Evolutionary conservation across 2,888 invertebrate species (phyloP), one percentile per base, ranked within the genome.

Genomic region (Agrotis ipsilon): DNA sequence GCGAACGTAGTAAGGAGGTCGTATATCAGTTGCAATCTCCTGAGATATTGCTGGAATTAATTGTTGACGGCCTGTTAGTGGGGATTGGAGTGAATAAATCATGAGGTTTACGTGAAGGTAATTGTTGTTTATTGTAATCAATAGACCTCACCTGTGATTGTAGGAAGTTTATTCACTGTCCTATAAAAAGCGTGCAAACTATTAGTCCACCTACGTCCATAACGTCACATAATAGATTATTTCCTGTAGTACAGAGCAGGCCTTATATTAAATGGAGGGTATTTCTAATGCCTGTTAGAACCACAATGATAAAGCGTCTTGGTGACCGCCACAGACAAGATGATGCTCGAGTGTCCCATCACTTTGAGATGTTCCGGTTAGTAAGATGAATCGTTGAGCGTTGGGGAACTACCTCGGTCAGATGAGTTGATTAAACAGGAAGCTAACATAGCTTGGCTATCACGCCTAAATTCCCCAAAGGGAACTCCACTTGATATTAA

Each of bases 21-120:
- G 71, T 76, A 66, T 80, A 75, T 78, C 68, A 80, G 72, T 64
- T 76, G 65, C 71, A 76, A 81, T 75, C 81, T 73, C 63, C 58
- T 68, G 67, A 81, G 82, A 76, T 75, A 80, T 78, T 79, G 71
- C 58, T 60, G n/a, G 70, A 79, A 81, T 81, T 79, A 71, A 71
- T 80, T 81, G 80, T 66, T 78, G 81, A 61, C 54, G 60, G 74
- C 81, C 48, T 65, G 77, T 81, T 77, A 80, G 80, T 60, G 54
- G 58, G 64, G 49, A 69, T 69, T 63, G 5, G 7, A 66, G 58
- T 46, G 55, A 55, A 79, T 75, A 54, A 64, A 73, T 82, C 54
- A 68, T 68, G 46, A 45, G 55, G 62, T 68, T 70, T 71, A 51
- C 46, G 61, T 61, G 43, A 39, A 39, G 39, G 39, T 43, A 51